phyloP scores from a whole-genome alignment of 1,140 invertebrate species.

The Polypedilum pembai region DNA sequence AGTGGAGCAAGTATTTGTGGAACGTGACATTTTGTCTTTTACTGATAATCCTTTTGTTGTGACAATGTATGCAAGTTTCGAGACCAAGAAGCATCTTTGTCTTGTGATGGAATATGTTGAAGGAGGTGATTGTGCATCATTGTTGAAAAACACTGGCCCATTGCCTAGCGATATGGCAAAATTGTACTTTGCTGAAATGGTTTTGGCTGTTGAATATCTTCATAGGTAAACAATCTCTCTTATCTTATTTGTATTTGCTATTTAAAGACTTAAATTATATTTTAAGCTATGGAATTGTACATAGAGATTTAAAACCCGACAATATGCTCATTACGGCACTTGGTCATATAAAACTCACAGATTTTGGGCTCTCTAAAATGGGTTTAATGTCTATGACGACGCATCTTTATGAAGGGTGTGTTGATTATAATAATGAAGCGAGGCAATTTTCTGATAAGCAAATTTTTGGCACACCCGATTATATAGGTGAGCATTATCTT shows the following conservation, averaged over 20 bases:
- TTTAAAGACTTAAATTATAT: not conserved
- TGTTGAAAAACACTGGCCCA: slow-evolving; percentile 90
- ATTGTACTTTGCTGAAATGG: slow-evolving; percentile 99
- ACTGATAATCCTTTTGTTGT: slow-evolving; percentile 99
- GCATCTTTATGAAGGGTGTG: slow-evolving; percentile 92
- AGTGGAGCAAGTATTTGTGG: slow-evolving; percentile 97
- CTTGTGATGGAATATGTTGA: slow-evolving; percentile 99
- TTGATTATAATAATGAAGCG: slow-evolving; percentile 75
- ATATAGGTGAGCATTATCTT: slow-evolving; percentile 72
- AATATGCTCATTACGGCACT: slow-evolving; percentile 96
- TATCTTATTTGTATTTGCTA: too few relatives aligned
- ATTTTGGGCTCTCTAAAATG: slow-evolving; percentile 99
- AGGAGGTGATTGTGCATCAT: slow-evolving; percentile 94
- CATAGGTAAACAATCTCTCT: slow-evolving; percentile 49
- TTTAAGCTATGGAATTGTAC: slow-evolving; percentile 92
- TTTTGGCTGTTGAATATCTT: slow-evolving; percentile 97
- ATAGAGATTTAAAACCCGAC: slow-evolving; percentile 98
- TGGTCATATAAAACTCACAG: slow-evolving; percentile 99
- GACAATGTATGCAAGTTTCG: slow-evolving; percentile 97
- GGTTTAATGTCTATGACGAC: slow-evolving; percentile 98
- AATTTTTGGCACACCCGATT: slow-evolving; percentile 93
- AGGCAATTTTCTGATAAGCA: slow-evolving; percentile 98
- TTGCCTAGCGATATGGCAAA: slow-evolving; percentile 95
- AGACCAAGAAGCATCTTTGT: slow-evolving; percentile 94
- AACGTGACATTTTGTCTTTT: slow-evolving; percentile 97